A percentile compares a stretch with the other conserved stretches of the same genome.
Conservation (phyloP, 1,140 invertebrate genomes). For the Pectinophora gossypiella region DNA sequence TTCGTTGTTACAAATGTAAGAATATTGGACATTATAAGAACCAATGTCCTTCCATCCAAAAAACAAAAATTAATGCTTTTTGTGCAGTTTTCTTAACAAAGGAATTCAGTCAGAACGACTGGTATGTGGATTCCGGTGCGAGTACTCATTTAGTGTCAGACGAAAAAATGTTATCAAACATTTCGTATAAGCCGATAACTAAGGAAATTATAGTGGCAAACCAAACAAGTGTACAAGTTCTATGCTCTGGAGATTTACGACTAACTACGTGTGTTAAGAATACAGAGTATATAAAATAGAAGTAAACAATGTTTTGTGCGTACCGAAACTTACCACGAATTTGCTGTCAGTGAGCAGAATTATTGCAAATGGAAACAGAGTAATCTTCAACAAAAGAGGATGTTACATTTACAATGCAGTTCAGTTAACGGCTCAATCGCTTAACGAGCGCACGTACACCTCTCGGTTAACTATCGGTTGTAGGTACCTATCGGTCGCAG, state of each 20-base stretch:
- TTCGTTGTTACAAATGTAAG: conserved; percentile 4
- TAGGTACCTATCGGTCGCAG: too few species aligned
- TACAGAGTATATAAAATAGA: background rate
- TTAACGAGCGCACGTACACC: too few species aligned
- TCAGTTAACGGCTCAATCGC: too few species aligned
- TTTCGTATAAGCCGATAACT: background rate
- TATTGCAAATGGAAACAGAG: conserved; percentile 30
- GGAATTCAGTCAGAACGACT: background rate
- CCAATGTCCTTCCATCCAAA: background rate
- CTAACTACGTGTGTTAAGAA: conserved; percentile 2
- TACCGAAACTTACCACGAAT: conserved; percentile 29
- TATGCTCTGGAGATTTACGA: conserved; percentile 5
- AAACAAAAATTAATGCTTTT: background rate
- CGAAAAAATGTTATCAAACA: background rate
- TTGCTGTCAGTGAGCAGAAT: conserved; percentile 30
- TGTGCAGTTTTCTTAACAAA: background rate
- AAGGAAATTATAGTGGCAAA: conserved; percentile 1
- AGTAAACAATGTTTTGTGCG: conserved; percentile 30
- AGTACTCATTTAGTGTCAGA: background rate
- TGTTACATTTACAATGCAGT: too few species aligned
- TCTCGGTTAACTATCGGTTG: too few species aligned
- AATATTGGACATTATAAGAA: conserved; percentile 3
- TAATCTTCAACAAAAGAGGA: too few species aligned
- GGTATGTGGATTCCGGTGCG: conserved; percentile 4
- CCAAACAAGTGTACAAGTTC: conserved; percentile 2